A percentile compares a stretch with the other conserved stretches of the same genome.
Conservation (phyloP, 2,113 vertebrate genomes). For the Spermophilus dauricus region DNA sequence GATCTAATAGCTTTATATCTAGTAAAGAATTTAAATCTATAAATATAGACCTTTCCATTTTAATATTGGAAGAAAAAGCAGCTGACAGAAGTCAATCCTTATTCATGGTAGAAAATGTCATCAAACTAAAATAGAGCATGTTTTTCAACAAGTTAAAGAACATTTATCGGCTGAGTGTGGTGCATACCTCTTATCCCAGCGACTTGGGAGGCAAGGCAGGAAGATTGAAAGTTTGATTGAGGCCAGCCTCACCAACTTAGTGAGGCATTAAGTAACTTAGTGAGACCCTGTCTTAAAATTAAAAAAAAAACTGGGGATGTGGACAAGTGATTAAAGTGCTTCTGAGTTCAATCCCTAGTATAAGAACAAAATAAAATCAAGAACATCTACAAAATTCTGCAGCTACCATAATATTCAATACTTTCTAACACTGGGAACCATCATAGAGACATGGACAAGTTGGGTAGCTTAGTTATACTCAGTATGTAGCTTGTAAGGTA, state of each 20-base stretch:
- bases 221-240: no score
- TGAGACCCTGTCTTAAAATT: no score
- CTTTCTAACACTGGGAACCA: no score
- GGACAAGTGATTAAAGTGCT: no score
- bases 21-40: neutral
- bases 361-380: neutral
- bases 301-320: no score
- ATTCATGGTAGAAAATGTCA: conserved; percentile 13
- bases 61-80: neutral
- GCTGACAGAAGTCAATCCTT: neutral
- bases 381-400: neutral
- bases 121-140: conserved; percentile 17
- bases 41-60: neutral
- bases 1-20: neutral
- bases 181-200: no score
- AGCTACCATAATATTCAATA: neutral
- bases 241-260: no score
- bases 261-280: no score
- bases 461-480: neutral
- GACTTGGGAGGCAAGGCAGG: no score
- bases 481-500: neutral
- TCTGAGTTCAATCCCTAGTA: no score
- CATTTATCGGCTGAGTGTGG: neutral
- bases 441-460: neutral
- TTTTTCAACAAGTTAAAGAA: conserved; percentile 2